Evolutionary conservation across 1,140 invertebrate species (phyloP).

Genomic region (Pseudomyrmex sp.): DNA sequence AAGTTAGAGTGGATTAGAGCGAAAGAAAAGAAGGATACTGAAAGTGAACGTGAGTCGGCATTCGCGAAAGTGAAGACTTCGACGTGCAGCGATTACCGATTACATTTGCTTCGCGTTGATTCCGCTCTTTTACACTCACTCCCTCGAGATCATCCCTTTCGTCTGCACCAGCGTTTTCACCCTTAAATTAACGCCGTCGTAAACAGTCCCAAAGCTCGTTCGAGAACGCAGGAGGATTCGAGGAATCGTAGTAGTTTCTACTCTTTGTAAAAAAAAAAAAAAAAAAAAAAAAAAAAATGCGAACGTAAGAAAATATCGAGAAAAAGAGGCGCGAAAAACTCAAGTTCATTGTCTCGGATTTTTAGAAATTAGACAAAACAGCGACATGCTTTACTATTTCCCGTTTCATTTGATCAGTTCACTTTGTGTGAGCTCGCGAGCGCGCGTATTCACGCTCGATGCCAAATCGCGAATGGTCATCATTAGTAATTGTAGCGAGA

Average conservation of each 20-base stretch:
- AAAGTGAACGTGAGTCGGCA: neutral
- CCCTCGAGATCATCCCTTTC: neutral
- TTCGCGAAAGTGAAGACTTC: neutral
- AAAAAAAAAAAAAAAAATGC: no score
- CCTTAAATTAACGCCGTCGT: no score
- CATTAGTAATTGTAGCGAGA: constrained; percentile 3
- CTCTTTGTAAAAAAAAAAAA: no score
- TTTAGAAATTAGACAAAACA: no score
- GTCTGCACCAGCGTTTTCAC: no score
- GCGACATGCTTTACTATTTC: neutral
- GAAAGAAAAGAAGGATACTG: neutral
- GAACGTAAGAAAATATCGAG: no score
- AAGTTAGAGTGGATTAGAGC: constrained; percentile 16
- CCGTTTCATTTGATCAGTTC: neutral
- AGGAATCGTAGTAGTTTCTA: no score
- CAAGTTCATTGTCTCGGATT: no score
- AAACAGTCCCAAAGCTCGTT: no score
- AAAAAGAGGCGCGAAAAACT: no score
- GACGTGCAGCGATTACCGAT: neutral
- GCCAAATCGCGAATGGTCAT: constrained; percentile 7
- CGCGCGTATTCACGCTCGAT: constrained; percentile 16
- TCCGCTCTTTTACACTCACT: neutral
- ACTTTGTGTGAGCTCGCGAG: neutral
- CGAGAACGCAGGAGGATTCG: no score
- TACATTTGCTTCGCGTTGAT: neutral